phyloP scores from a whole-genome alignment of 2,888 invertebrate species.

The Leptinotarsa juncta region DNA sequence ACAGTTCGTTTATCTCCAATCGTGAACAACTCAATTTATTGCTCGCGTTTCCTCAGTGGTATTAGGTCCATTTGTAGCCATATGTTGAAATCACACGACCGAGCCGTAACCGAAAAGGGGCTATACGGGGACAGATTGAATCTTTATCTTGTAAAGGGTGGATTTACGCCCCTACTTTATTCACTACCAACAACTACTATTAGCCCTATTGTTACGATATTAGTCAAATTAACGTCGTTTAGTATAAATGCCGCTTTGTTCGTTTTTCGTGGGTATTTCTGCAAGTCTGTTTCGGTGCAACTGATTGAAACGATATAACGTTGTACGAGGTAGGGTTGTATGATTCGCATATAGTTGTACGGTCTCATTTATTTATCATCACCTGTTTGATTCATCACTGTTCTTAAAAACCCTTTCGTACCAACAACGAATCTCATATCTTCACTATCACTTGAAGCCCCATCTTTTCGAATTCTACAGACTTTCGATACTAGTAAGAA shows the following conservation, averaged over 20 bases:
- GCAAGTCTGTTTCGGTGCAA: not conserved
- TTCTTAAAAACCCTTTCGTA: no score
- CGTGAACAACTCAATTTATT: slow-evolving; percentile 36
- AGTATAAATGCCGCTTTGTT: slow-evolving; percentile 30
- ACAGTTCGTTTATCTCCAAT: slow-evolving; percentile 4
- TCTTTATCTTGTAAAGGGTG: slow-evolving; percentile 61
- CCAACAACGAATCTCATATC: no score
- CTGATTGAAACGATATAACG: no score
- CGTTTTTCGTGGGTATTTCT: not conserved
- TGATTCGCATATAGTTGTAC: no score
- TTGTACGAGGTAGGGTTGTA: no score
- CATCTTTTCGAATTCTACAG: no score
- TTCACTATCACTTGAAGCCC: no score
- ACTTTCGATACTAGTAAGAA: no score
- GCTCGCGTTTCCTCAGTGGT: slow-evolving; percentile 25
- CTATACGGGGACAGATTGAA: slow-evolving; percentile 57
- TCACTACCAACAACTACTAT: slow-evolving; percentile 48
- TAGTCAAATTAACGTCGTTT: slow-evolving; percentile 52
- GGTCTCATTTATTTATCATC: no score
- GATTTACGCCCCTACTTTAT: slow-evolving; percentile 55
- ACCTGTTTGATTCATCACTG: no score
- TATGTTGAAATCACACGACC: slow-evolving; percentile 51
- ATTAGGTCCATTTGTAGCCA: slow-evolving; percentile 47
- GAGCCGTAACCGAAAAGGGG: slow-evolving; percentile 51
- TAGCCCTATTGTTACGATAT: slow-evolving; percentile 58